Base-by-base conservation (phyloP, 2,888 invertebrate species). In the Troides helena region DNA sequence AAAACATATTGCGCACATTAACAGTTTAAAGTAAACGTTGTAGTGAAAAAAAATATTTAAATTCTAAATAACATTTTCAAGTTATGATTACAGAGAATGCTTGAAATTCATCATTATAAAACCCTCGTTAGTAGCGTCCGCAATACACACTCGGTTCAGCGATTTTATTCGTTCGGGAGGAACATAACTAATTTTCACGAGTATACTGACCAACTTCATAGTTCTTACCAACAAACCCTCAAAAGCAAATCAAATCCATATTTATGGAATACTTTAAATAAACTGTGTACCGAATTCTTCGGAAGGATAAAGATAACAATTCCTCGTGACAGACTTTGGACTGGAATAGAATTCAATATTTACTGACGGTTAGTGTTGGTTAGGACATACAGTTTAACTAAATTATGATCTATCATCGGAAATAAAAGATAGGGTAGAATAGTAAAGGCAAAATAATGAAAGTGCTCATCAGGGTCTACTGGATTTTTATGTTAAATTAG, bases 111-210 rank as follows among this genome's bases (percentile, higher is more conserved):
- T 85, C 81, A 84, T 86, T 84, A 83, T 86, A 83, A 83, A 84
- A 79, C 81, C 81, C 86, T 89, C 85, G 85, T 88, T 88, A 88
- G 86, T 80, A 76, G 75, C 74, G 80, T 82, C 78, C 90, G 90
- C 91, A 91, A 91, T 91, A 86, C 82, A 90, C 78, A 76, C 81
- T 78, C 88, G 90, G 86, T 84, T 83, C 88, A 86, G 82, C 74
- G 87, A 84, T 75, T 88, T 82, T 81, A 81, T 82, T 85, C 80
- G 81, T 81, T 79, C 77, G 77, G 74, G 73, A 74, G 74, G 80
- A 79, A 81, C 79, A 80, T 80, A 80, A 78, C 80, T 80, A 81
- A 80, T 83, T 83, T 84, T 81, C 78, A 74, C 76, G 73, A 76
- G 77, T 76, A 78, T 80, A 80, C 81, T 84, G 82, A 81, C 82